Conservation (phyloP, 2,888 invertebrate genomes). For the Microdon myrmicae region DNA sequence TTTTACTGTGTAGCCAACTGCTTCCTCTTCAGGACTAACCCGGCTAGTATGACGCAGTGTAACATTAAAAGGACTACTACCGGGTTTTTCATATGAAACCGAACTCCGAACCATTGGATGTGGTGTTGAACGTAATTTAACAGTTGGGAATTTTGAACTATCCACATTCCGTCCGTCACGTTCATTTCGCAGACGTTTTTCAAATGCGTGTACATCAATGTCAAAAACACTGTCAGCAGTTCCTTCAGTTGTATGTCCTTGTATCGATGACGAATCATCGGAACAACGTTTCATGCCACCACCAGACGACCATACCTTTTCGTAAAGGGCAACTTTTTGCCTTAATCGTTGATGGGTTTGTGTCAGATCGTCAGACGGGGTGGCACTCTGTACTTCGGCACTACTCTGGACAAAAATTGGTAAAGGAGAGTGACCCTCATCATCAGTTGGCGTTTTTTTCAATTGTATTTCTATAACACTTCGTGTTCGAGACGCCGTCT, state of each 20-base stretch:
- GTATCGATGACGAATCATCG: slow-evolving; percentile 53
- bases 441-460: slow-evolving; percentile 35
- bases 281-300: slow-evolving; percentile 58
- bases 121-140: slow-evolving; percentile 72
- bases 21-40: slow-evolving; percentile 55
- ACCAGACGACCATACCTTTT: slow-evolving; percentile 78
- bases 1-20: neutral
- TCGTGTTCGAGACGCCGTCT: slow-evolving; percentile 57
- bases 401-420: slow-evolving; percentile 25
- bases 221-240: slow-evolving; percentile 61
- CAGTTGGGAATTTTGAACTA: slow-evolving; percentile 71
- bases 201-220: slow-evolving; percentile 72
- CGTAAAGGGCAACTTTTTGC: slow-evolving; percentile 82
- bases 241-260: slow-evolving; percentile 57
- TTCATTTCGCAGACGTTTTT: slow-evolving; percentile 70
- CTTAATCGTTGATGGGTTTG: slow-evolving; percentile 69
- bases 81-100: slow-evolving; percentile 54
- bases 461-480: slow-evolving; percentile 56
- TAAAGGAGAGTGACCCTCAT: slow-evolving; percentile 16
- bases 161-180: slow-evolving; percentile 67
- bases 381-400: slow-evolving; percentile 49
- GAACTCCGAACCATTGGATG: slow-evolving; percentile 68
- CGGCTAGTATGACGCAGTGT: slow-evolving; percentile 68
- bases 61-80: slow-evolving; percentile 63
- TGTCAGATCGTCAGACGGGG: slow-evolving; percentile 48